Evolutionary conservation across 2,797 vertebrate species (phyloP).

Genomic region (Cryptoprocta ferox): DNA sequence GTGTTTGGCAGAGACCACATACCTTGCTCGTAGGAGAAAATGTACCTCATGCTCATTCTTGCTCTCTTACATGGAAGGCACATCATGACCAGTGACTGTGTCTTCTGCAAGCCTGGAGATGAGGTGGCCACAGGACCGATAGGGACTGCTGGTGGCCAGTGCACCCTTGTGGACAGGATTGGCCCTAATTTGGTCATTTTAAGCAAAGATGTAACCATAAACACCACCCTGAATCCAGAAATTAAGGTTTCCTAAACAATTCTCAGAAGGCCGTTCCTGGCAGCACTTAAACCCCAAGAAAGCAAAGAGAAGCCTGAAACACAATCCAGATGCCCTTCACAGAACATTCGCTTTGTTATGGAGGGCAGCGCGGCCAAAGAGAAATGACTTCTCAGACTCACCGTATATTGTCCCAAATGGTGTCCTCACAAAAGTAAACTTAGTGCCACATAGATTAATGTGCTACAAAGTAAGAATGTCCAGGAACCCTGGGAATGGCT

Average conservation of each 20-base stretch:
- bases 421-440: slow-evolving; percentile 42
- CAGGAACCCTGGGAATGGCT: neutral
- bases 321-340: slow-evolving; percentile 26
- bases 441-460: slow-evolving; percentile 23
- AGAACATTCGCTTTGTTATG: neutral
- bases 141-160: neutral
- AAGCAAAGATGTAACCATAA: neutral
- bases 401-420: neutral
- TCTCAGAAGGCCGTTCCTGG: slow-evolving; percentile 12
- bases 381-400: slow-evolving; percentile 24
- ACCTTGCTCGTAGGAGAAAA: neutral
- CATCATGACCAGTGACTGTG: neutral
- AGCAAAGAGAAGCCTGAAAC: slow-evolving; percentile 54
- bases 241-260: slow-evolving; percentile 51
- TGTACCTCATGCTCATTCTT: neutral
- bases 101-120: neutral
- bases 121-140: neutral
- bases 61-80: neutral
- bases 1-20: neutral
- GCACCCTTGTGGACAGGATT: neutral
- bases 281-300: neutral
- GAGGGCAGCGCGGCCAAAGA: slow-evolving; percentile 8
- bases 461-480: neutral
- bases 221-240: neutral
- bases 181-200: neutral